Conservation (phyloP, 2,113 vertebrate species). For the Parus major region DNA sequence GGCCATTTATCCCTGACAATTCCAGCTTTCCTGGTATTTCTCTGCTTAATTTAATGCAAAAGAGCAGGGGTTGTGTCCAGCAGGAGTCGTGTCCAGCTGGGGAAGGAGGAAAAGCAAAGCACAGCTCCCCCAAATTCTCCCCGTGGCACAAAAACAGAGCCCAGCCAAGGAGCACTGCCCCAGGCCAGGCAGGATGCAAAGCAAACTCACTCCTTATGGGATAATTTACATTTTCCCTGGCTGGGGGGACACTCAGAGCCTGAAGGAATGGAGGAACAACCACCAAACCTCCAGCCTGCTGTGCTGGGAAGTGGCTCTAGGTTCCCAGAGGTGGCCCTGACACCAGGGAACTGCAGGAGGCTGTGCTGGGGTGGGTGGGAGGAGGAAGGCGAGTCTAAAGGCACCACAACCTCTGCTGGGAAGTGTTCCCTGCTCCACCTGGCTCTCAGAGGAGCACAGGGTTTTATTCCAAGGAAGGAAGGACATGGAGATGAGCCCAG, state of each 20-base stretch:
- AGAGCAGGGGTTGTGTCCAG: neutral
- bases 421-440: neutral
- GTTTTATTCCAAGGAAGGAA: neutral
- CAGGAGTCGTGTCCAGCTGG: too few relatives aligned
- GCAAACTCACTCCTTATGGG: neutral
- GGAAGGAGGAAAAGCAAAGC: neutral
- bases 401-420: neutral
- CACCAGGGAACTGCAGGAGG: neutral
- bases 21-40: neutral
- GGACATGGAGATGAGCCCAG: neutral
- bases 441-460: fast-evolving
- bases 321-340: neutral
- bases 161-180: too few relatives aligned
- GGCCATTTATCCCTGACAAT: neutral
- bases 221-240: neutral
- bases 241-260: too few relatives aligned
- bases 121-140: neutral
- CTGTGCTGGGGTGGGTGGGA: neutral
- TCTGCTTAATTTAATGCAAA: fast-evolving
- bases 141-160: neutral
- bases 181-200: neutral
- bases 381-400: neutral
- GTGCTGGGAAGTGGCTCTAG: fast-evolving
- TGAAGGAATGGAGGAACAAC: neutral
- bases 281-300: fast-evolving